Evolutionary conservation across 53 echinoderm and acorn worm species (phyloP).

Genomic region (Patiria pectinifera): DNA sequence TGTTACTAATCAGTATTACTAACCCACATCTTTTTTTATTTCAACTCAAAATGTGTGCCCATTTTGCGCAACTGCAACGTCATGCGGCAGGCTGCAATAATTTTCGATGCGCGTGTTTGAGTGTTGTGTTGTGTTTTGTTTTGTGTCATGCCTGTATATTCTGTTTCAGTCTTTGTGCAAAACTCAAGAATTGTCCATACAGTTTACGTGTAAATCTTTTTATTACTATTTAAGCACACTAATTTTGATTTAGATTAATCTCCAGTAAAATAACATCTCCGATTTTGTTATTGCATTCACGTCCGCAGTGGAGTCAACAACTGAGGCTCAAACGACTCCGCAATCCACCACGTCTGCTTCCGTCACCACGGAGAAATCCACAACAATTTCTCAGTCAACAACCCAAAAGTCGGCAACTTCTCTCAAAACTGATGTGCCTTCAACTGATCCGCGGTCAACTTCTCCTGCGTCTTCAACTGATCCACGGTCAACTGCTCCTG

Average conservation of each 20-base stretch:
- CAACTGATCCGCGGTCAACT: not conserved
- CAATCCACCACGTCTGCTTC: not conserved
- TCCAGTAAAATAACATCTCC: too few relatives aligned
- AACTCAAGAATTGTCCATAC: too few relatives aligned
- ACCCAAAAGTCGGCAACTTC: not conserved
- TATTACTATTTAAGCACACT: too few relatives aligned
- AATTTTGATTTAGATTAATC: too few relatives aligned
- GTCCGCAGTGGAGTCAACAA: not conserved
- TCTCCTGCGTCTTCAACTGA: not conserved
- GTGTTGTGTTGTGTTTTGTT: too few relatives aligned
- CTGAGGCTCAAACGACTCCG: not conserved
- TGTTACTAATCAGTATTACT: too few relatives aligned
- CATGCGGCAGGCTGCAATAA: not conserved
- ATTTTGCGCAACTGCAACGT: not conserved
- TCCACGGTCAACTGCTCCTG: not conserved
- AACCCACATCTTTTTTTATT: too few relatives aligned
- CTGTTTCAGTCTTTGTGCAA: too few relatives aligned
- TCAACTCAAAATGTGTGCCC: not conserved
- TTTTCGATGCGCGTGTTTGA: too few relatives aligned
- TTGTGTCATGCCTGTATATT: too few relatives aligned
- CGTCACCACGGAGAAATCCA: not conserved
- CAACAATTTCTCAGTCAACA: not conserved
- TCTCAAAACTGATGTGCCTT: not conserved
- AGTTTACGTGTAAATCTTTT: too few relatives aligned
- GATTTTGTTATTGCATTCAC: not conserved